Base-by-base conservation (phyloP, 2,797 vertebrate genomes). In the Halcyon badia region DNA sequence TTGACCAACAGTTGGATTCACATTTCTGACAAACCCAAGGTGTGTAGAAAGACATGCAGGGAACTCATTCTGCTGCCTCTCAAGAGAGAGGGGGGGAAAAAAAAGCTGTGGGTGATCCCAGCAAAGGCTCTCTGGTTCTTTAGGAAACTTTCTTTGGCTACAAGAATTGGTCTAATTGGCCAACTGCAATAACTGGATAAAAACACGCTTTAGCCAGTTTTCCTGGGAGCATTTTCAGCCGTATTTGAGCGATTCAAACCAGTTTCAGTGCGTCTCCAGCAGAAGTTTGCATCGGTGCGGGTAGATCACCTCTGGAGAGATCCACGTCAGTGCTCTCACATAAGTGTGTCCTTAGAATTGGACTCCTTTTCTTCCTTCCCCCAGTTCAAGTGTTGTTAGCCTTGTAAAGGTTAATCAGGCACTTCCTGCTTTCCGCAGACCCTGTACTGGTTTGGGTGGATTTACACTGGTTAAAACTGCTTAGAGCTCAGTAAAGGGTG, bases 311-410 rank as follows among this genome's bases (percentile, higher is more conserved):
- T 41, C 52, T 15, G 31, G n/a, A 18, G 20, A 28, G 65, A 28
- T 26, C 65, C 3, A 0, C 2, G 28, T 15, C 15, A 11, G 3
- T n/a, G 6, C 56, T 46, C 1, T 6, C 1, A 0, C 16, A 0
- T 14, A 9, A 19, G 12, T 0, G 0, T 48, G 31, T 26, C 33
- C 44, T 57, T 35, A 31, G 66, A 42, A 39, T 0, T 42, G 41
- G 33, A 18, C 4, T 4, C 3, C 10, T 37, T 7, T 39, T 44
- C 31, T 14, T 19, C 10, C 20, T 24, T 9, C 17, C 13, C 21
- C 26, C 11, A 2, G 51, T 51, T 62, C 19, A 17, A 12, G 42
- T 6, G 8, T 1, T 42, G 24, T 39, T 69, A 54, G n/a, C 35
- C 26, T 46, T 54, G 51, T 49, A 12, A 41, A 49, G 22, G 39